Evolutionary conservation across 2,113 vertebrate genomes (phyloP).

Genomic region (Monarcha castaneiventris): DNA sequence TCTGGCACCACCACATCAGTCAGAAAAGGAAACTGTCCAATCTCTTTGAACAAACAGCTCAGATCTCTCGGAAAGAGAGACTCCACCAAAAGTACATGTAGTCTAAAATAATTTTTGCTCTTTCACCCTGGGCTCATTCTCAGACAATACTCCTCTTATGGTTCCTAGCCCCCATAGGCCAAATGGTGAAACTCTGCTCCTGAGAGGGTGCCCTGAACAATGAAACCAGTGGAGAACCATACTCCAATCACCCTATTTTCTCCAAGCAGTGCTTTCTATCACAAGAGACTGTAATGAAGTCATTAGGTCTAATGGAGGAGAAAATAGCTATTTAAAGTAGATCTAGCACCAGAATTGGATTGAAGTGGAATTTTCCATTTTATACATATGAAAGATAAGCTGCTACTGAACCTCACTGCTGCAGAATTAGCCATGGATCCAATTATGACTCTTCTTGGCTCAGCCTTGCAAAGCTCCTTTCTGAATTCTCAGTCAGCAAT

Average conservation of each 20-base stretch:
- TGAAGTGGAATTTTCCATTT: constrained; percentile 53
- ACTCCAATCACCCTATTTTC: background rate
- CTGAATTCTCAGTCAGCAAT: background rate
- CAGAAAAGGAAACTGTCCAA: background rate
- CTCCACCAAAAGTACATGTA: background rate
- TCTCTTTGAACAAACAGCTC: background rate
- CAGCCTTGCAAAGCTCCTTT: background rate
- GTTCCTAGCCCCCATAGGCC: background rate
- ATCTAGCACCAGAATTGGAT: background rate
- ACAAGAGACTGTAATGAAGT: background rate
- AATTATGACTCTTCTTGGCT: background rate
- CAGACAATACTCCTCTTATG: background rate
- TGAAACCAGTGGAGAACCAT: background rate
- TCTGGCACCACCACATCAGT: background rate
- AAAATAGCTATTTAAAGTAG: constrained; percentile 30
- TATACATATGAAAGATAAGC: background rate
- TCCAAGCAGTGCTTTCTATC: background rate
- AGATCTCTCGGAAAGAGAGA: accelerated
- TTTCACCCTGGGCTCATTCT: background rate
- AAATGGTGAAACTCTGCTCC: background rate
- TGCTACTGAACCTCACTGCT: background rate
- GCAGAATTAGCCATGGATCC: constrained; percentile 18
- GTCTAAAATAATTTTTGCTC: background rate
- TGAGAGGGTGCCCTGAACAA: background rate
- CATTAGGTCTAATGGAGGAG: constrained; percentile 1